Conservation (phyloP, 2,888 invertebrate species). For the Anodontia alba region DNA sequence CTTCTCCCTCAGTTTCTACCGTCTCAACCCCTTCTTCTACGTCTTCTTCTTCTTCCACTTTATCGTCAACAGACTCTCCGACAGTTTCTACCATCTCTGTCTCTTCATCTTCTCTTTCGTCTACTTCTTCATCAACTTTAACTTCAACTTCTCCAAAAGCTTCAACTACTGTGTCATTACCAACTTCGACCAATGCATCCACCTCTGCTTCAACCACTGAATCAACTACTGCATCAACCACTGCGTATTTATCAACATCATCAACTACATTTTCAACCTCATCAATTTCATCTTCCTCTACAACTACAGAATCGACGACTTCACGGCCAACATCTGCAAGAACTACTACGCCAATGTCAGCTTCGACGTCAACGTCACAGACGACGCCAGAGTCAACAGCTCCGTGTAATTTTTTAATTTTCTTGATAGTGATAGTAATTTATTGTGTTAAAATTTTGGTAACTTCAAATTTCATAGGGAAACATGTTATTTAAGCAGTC, state of each 20-base stretch:
- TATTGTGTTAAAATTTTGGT: too few species aligned
- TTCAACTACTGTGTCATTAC: constrained; percentile 1
- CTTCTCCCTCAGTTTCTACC: background rate
- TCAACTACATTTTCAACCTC: background rate
- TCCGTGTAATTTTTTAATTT: background rate
- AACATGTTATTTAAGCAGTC: too few species aligned
- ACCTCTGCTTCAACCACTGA: background rate
- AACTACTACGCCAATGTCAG: background rate
- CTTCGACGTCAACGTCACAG: background rate
- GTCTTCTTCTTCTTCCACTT: background rate
- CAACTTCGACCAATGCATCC: background rate
- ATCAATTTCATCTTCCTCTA: background rate
- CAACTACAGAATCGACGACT: constrained; percentile 29
- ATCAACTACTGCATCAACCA: constrained; percentile 20
- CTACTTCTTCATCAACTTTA: constrained; percentile 6
- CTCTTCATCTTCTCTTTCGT: background rate
- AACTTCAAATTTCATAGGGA: too few species aligned
- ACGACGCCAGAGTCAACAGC: background rate
- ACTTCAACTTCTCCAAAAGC: background rate
- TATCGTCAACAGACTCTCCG: constrained; percentile 9
- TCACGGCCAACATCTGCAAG: background rate
- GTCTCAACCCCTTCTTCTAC: background rate
- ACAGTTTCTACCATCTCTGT: background rate
- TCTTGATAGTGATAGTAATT: too few species aligned
- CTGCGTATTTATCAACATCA: constrained; percentile 15